phyloP scores from a whole-genome alignment of 2,797 vertebrate species.

The Intellagama lesueurii region DNA sequence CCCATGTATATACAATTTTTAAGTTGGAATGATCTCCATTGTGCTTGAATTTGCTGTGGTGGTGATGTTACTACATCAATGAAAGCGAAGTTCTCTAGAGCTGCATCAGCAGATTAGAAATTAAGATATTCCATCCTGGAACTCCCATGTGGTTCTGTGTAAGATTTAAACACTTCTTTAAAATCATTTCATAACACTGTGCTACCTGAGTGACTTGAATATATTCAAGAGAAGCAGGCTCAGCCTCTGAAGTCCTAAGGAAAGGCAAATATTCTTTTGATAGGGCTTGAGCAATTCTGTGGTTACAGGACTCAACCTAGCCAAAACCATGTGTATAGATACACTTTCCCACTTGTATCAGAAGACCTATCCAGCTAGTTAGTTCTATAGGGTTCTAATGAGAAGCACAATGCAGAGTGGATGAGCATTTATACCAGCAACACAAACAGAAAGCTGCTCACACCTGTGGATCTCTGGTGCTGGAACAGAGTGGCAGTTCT shows the following conservation, averaged over 20 bases:
- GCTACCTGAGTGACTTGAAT: background rate
- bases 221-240: background rate
- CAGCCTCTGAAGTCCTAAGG: background rate
- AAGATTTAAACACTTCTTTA: background rate
- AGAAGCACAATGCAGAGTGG: background rate
- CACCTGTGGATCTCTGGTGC: background rate
- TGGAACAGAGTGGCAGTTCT: background rate
- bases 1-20: background rate
- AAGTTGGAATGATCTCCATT: background rate
- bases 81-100: no score
- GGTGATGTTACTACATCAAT: background rate
- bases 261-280: background rate
- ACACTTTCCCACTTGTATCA: background rate
- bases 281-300: background rate
- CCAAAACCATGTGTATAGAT: no score
- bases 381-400: background rate
- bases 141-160: background rate
- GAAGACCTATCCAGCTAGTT: background rate
- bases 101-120: background rate
- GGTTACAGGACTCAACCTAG: background rate
- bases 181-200: background rate
- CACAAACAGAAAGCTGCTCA: background rate
- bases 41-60: background rate
- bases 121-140: background rate
- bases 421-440: background rate